phyloP scores from a whole-genome alignment of 2,113 vertebrate species.

The Gymnogyps californianus region DNA sequence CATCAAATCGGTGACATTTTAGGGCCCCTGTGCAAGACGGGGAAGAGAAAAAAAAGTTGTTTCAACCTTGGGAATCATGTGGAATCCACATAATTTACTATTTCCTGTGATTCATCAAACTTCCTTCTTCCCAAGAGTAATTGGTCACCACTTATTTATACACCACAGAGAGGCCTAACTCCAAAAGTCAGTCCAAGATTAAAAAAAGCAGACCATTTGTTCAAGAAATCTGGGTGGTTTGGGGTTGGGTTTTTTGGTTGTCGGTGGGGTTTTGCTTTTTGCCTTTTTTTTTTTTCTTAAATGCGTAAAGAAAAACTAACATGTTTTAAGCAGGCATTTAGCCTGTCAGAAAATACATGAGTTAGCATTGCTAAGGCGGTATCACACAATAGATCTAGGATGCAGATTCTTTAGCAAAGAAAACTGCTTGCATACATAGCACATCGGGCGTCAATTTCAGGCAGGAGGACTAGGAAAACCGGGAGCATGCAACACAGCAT shows the following conservation, averaged over 20 bases:
- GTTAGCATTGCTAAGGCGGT: rapidly evolving
- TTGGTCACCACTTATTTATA: slow-evolving; percentile 62
- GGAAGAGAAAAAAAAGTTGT: not conserved
- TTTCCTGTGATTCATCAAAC: slow-evolving; percentile 77
- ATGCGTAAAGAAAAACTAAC: not conserved
- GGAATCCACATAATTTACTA: slow-evolving; percentile 75
- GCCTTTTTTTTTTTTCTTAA: not conserved
- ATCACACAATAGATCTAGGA: not conserved
- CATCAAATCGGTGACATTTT: slow-evolving; percentile 36
- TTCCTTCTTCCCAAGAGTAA: slow-evolving; percentile 71
- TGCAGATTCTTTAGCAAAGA: not conserved
- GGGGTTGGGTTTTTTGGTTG: not conserved
- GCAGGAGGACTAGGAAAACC: not conserved
- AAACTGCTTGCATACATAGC: not conserved
- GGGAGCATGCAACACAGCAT: not conserved
- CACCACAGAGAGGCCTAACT: slow-evolving; percentile 25
- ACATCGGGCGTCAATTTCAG: not conserved
- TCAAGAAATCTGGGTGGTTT: not conserved
- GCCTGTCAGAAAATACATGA: not conserved
- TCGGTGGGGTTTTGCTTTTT: not conserved
- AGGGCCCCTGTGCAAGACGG: not conserved
- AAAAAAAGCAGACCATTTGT: not conserved
- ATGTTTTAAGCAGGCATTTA: not conserved
- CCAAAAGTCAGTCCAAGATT: slow-evolving; percentile 45
- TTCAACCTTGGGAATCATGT: slow-evolving; percentile 62